Base-by-base conservation (phyloP, 2,113 vertebrate genomes). In the Muntiacus muntjak region DNA sequence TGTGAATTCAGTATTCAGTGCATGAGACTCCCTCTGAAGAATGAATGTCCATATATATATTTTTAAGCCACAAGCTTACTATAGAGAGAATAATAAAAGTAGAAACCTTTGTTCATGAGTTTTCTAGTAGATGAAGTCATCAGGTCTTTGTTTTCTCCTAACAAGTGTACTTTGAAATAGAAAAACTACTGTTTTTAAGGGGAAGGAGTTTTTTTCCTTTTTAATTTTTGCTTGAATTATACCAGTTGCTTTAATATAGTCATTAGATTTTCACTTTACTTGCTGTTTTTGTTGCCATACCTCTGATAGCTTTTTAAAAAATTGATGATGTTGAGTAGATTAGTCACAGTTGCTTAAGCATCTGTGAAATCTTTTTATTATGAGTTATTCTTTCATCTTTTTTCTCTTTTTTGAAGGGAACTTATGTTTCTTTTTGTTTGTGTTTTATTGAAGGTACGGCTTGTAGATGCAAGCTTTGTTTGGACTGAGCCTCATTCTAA, bases 401-500 rank as follows among this genome's bases (percentile, higher is more conserved):
- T 87, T 92, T 16, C 33, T 86, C 5, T 36, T 84, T 36, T 84
- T 6, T 11, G 6, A 28, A 85, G 43, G 13, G 3, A 93, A 95
- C 54, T 97, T 82, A 92, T 0, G 0, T 79, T 88, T 94, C 40
- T 90, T 85, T 91, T 67, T 93, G 43, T 92, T 78, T 88, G 52
- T 90, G 47, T 97, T 94, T 40, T 96, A 0, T 25, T 95, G 85
- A 91, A 99, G 99, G 99, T 99, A 21, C 99, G 99, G 36, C 99
- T 99, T 71, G 99, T 99, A 15, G 99, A 99, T 94, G 99, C 99
- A 25, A 99, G 99, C 16, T 99, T 99, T 98, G 98, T 99, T 98
- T 99, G 99, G 99, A 99, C 99, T 9, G 99, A 99, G 25, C 99
- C 99, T 0, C 99, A 99, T 98, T 99, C 99, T 36, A 99, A 99